phyloP scores from a whole-genome alignment of 2,888 invertebrate genomes.

The Drosophila merina region DNA sequence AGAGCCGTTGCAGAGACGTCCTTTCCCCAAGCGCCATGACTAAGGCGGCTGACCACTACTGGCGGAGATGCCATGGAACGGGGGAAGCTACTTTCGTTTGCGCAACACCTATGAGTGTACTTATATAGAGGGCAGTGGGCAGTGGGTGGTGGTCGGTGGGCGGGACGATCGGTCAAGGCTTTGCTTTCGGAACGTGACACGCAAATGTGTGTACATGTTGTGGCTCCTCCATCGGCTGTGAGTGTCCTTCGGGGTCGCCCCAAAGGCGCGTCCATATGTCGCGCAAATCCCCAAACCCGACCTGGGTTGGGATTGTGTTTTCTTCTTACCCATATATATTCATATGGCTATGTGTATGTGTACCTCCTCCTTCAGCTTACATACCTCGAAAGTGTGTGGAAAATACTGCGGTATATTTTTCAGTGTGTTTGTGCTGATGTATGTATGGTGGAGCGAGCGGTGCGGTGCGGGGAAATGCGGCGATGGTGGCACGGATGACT shows the following conservation, averaged over 20 bases:
- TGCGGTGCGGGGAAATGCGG: conserved; percentile 25
- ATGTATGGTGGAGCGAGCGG: conserved; percentile 1
- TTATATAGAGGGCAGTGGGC: conserved; percentile 3
- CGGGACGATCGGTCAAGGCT: conserved; percentile 72
- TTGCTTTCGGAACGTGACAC: conserved; percentile 62
- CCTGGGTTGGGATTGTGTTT: conserved; percentile 21
- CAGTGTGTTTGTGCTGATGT: not conserved
- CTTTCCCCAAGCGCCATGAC: conserved; percentile 24
- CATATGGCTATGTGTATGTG: conserved; percentile 22
- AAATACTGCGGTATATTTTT: conserved; percentile 68
- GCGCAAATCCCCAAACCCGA: conserved; percentile 6
- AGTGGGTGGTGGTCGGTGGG: conserved; percentile 5
- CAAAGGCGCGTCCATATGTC: conserved; percentile 43
- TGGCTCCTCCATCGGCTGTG: conserved; percentile 3
- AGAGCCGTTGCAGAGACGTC: conserved; percentile 25
- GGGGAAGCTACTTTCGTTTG: conserved; percentile 48
- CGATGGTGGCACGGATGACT: conserved; percentile 27
- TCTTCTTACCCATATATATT: conserved; percentile 5
- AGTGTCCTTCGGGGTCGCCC: conserved; percentile 29
- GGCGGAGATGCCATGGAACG: not conserved
- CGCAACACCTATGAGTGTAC: conserved; percentile 51
- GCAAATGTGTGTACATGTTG: conserved; percentile 43
- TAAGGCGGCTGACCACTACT: conserved; percentile 19
- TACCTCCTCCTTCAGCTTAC: conserved; percentile 29
- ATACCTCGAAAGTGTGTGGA: conserved; percentile 42